A percentile compares a stretch with the other conserved stretches of the same genome.
These are phyloP conservation scores for Pantherophis vulpinus DNA, from an alignment of 2,797 vertebrate species.

Conservation along the genomic window DNA sequence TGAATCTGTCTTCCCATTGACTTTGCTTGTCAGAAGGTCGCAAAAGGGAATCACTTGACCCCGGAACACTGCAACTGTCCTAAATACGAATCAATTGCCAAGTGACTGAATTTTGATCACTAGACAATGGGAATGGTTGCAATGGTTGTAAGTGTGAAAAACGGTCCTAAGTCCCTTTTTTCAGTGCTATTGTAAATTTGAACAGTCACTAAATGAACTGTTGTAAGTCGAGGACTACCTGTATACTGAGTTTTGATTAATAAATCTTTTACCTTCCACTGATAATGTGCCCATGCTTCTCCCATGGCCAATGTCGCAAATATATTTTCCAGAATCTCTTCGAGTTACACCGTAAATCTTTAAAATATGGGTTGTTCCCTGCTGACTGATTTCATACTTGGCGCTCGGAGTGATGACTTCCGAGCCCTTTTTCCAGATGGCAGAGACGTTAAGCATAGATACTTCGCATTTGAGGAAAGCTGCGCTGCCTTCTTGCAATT, in stretches of 20 bases:
- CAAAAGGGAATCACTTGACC: no score
- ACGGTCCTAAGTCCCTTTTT: no score
- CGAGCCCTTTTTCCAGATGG: slow-evolving; percentile 50
- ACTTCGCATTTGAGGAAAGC: slow-evolving; percentile 47
- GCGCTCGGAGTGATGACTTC: slow-evolving; percentile 38
- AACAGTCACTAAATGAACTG: no score
- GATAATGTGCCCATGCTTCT: slow-evolving; percentile 46
- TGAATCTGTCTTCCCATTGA: no score
- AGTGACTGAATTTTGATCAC: no score
- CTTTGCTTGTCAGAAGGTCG: no score
- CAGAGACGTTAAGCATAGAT: slow-evolving; percentile 21
- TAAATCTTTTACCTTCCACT: slow-evolving; percentile 47
- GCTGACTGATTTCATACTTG: slow-evolving; percentile 56
- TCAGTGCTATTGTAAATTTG: no score
- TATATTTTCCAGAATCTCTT: slow-evolving; percentile 53
- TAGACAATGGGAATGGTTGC: no score
- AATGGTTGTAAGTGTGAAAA: no score
- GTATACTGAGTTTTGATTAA: not conserved
- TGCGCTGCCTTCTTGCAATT: slow-evolving; percentile 47
- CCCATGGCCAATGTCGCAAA: slow-evolving; percentile 53
- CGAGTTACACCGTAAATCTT: slow-evolving; percentile 51
- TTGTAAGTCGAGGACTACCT: no score
- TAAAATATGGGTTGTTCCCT: slow-evolving; percentile 36
- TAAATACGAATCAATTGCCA: no score
- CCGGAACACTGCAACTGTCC: no score